These are phyloP conservation scores for Danio jaintianensis DNA, from an alignment of 2,797 vertebrate species.

Conservation along the genomic window DNA sequence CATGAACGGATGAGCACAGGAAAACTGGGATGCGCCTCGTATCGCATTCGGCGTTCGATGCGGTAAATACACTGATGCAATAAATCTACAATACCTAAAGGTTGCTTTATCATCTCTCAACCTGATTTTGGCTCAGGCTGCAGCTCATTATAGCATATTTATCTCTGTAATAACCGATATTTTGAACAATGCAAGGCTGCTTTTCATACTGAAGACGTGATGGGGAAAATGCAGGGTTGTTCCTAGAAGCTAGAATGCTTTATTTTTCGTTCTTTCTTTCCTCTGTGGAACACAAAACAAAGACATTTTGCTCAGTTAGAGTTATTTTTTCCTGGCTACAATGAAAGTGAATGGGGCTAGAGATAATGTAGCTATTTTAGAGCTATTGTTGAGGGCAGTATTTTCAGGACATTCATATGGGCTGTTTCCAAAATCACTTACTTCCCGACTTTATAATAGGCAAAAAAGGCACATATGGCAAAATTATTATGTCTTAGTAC, in stretches of 20 bases:
- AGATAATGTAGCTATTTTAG: not conserved
- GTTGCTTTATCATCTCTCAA: not conserved
- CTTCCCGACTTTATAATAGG: too few relatives aligned
- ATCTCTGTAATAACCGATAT: not conserved
- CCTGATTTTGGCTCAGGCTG: conserved; percentile 10
- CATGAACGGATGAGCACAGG: conserved; percentile 30
- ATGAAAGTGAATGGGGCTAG: not conserved
- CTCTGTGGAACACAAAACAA: not conserved
- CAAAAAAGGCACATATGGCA: too few relatives aligned
- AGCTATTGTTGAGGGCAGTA: not conserved
- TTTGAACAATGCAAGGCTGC: not conserved
- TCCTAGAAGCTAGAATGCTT: not conserved
- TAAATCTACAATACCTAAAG: not conserved
- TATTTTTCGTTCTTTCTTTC: not conserved
- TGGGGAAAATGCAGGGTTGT: not conserved
- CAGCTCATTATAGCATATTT: not conserved
- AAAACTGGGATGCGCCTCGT: conserved; percentile 13
- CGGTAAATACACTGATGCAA: conserved; percentile 29
- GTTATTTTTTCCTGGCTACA: not conserved
- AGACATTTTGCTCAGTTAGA: not conserved
- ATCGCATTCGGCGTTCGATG: conserved; percentile 4
- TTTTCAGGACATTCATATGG: not conserved
- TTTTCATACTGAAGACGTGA: not conserved
- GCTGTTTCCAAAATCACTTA: not conserved
- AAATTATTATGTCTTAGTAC: too few relatives aligned